These are phyloP conservation scores for Clanis bilineata DNA, from an alignment of 2,888 invertebrate species.

Conservation along the genomic window DNA sequence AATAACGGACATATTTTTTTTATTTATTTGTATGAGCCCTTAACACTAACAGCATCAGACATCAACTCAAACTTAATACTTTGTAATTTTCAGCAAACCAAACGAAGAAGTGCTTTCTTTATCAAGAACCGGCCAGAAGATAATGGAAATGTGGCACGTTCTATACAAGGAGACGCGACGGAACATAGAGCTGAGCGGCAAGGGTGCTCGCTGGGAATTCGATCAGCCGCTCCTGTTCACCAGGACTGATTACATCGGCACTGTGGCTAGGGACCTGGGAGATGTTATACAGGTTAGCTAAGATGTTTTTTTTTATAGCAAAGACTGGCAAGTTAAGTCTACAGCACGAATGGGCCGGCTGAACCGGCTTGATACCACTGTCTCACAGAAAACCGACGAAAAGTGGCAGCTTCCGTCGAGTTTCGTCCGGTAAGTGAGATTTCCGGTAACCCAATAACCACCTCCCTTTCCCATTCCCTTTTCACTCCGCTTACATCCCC, in stretches of 20 bases:
- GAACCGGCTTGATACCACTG: no score
- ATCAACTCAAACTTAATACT: background rate
- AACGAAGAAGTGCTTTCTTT: constrained; percentile 78
- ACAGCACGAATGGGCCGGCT: no score
- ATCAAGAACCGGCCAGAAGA: constrained; percentile 83
- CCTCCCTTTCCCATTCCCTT: no score
- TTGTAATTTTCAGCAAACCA: constrained; percentile 57
- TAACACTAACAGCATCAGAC: no score
- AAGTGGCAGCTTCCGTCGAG: no score
- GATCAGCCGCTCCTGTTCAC: constrained; percentile 91
- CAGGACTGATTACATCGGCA: constrained; percentile 92
- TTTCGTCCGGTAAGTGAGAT: no score
- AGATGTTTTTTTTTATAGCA: background rate
- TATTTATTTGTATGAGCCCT: no score
- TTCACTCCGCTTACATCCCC: no score
- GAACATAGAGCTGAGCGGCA: constrained; percentile 93
- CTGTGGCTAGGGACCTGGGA: constrained; percentile 90
- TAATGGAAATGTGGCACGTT: constrained; percentile 88
- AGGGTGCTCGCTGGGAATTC: constrained; percentile 96
- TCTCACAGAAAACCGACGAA: no score
- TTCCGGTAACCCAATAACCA: no score
- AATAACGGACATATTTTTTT: no score
- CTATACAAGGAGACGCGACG: constrained; percentile 89
- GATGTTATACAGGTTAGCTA: constrained; percentile 84
- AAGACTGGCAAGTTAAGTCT: no score